Base-by-base conservation (phyloP, 2,797 vertebrate genomes). In the Sebastes glaucus region DNA sequence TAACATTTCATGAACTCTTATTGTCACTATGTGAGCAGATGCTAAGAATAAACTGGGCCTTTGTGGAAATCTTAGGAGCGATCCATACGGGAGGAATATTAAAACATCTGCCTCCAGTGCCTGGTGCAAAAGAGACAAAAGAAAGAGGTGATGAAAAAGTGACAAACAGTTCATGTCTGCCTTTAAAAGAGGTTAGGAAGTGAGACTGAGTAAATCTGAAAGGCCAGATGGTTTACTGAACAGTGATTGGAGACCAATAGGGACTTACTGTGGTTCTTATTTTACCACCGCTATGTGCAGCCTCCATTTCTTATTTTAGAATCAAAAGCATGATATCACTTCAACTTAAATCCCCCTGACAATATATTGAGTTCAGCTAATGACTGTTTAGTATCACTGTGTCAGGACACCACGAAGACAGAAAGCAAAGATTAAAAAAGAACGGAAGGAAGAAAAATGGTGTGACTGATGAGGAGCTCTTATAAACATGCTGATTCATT, bases 401-500 rank as follows among this genome's bases (percentile, higher is more conserved):
- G 81, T 86, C 74, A 74, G 49, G 85, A 81, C 84, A 71, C 71
- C 66, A 35, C 32, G 61, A 82, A 87, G 78, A 78, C 73, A 77
- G 66, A 73, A 74, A 84, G 81, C 67, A 64, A 53, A 83, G 62
- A 84, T 77, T 74, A 68, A 76, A 82, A 82, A 86, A 75, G 42
- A 82, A 73, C 1, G 7, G 66, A 72, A n/a, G 46, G n/a, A 71
- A 49, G 62, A 68, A 86, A 89, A 89, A 81, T 25, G 35, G 78
- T 77, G 85, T 88, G 85, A 92, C 88, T 90, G 88, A 93, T 92
- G 88, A 93, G 81, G 71, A 81, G 87, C 86, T 74, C 77, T 89
- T 87, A 78, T 80, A 90, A 94, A 91, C 91, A 93, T 83, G 89
- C 88, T 87, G 88, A 92, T 94, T 90, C 86, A 88, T 91, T 92